Percentiles rank a stretch among this genome's conserved stretches.
phyloP scores from a whole-genome alignment of 2,888 invertebrate species.

The Sicus ferrugineus region DNA sequence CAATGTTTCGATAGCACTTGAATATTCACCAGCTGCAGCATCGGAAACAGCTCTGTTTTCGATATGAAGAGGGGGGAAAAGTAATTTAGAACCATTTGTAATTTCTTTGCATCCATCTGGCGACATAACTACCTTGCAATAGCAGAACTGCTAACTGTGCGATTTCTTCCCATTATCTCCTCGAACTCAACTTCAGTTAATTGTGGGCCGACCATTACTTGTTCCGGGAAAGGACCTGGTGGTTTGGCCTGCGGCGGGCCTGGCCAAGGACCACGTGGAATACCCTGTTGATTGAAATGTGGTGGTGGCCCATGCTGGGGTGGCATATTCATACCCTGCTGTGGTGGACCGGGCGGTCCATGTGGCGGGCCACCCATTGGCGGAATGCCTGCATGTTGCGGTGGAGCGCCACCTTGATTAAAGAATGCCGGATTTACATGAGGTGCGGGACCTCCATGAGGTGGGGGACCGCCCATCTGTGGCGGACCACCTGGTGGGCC shows the following conservation, averaged over 20 bases:
- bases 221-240: conserved; percentile 61
- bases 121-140: conserved; percentile 73
- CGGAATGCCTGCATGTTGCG: conserved; percentile 67
- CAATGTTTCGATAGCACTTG: conserved; percentile 97
- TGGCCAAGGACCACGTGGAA: conserved; percentile 76
- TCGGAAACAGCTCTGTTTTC: conserved; percentile 92
- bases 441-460: conserved; percentile 79
- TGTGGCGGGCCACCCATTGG: conserved; percentile 68
- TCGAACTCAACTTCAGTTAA: conserved; percentile 96
- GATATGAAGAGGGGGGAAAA: no score
- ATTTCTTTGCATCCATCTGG: no score
- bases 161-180: conserved; percentile 96
- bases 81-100: no score
- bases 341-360: conserved; percentile 66
- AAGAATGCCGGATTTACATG: conserved; percentile 98
- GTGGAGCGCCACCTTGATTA: conserved; percentile 70
- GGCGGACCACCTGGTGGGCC: conserved; percentile 72
- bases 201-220: conserved; percentile 68
- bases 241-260: conserved; percentile 65
- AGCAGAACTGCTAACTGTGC: conserved; percentile 96
- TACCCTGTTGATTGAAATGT: conserved; percentile 73
- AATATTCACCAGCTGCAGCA: conserved; percentile 96
- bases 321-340: conserved; percentile 61
- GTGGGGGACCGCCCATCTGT: conserved; percentile 66
- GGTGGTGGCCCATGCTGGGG: conserved; percentile 74